Evolutionary conservation across 2,888 invertebrate species (phyloP).

Genomic region (Drosophila fulvimacula): DNA sequence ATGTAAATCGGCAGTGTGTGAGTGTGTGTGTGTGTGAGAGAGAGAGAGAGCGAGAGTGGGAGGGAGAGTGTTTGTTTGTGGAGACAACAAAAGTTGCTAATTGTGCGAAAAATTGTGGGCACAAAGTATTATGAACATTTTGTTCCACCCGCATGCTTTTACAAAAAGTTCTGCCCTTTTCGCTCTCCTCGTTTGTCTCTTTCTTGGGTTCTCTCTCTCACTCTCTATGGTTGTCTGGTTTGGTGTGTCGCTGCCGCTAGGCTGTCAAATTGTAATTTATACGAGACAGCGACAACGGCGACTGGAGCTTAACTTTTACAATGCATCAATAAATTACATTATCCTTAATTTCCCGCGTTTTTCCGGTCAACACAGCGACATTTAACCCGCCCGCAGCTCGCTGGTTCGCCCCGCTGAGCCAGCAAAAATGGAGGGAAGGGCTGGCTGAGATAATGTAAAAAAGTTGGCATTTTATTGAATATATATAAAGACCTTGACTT

Average conservation of each 20-base stretch:
- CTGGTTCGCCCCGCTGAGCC: constrained; percentile 55
- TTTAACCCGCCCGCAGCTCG: constrained; percentile 72
- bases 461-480: background rate
- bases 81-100: constrained; percentile 63
- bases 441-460: background rate
- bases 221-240: constrained; percentile 14
- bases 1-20: constrained; percentile 50
- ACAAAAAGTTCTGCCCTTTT: constrained; percentile 2
- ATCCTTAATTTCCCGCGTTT: constrained; percentile 80
- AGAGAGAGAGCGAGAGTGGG: too few relatives aligned
- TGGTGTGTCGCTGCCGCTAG: constrained; percentile 32
- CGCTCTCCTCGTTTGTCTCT: background rate
- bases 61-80: constrained; percentile 3
- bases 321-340: constrained; percentile 80
- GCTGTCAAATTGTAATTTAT: constrained; percentile 77
- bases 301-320: constrained; percentile 76
- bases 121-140: constrained; percentile 60
- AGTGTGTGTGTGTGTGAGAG: background rate
- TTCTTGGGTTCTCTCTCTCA: background rate
- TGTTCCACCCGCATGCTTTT: constrained; percentile 53
- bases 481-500: background rate
- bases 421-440: constrained; percentile 29
- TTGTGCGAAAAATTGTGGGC: constrained; percentile 66
- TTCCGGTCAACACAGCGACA: constrained; percentile 75
- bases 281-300: constrained; percentile 56